Evolutionary conservation across 2,888 invertebrate species (phyloP), one percentile per base, ranked within the genome.

Genomic region (Cheilosia vulpina): DNA sequence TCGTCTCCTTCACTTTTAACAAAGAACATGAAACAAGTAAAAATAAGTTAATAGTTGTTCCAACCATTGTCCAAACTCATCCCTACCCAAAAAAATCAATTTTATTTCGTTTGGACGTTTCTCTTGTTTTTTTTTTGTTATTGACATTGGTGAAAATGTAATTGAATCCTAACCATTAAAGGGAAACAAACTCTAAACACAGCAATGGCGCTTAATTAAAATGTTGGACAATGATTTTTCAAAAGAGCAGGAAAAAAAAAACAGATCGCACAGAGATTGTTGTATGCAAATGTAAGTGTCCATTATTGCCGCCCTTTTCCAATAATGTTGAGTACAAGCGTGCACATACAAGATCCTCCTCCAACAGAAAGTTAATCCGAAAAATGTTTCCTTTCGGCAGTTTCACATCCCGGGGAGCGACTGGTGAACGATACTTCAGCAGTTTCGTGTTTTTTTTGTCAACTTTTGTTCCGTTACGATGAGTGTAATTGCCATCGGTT

Each of bases 201-300:
- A 24, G 57, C 15, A 47, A 62, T 63, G 73, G 60, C 60, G 79
- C 65, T 84, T 80, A 84, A 84, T 84, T 84, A 84, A 84, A 84
- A 84, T 71, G 75, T 80, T 41, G 55, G 2, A 80, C 63, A 69
- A 69, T 57, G 38, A 34, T 68, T 60, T 69, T 53, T 19, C 34
- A 21, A 69, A 76, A 73, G 4, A 11, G 13, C 13, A 53, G 52
- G 45, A 27, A 50, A 63, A 38, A 19, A 24, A 60, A 75, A 71
- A 31, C 31, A 45, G 82, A 77, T 82, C 71, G 60, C 21, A 52
- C 75, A 57, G 27, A 57, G 52, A 60, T 57, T 83, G 53, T 65
- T 65, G 21, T 66, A 84, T 84, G 79, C 80, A 80, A 84, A 84
- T 84, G 65, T 68, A 27, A 55, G 75, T 50, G 69, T 60, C 58